These are phyloP conservation scores for Cyclina sinensis DNA, from an alignment of 1,140 invertebrate genomes.

Conservation along the genomic window DNA sequence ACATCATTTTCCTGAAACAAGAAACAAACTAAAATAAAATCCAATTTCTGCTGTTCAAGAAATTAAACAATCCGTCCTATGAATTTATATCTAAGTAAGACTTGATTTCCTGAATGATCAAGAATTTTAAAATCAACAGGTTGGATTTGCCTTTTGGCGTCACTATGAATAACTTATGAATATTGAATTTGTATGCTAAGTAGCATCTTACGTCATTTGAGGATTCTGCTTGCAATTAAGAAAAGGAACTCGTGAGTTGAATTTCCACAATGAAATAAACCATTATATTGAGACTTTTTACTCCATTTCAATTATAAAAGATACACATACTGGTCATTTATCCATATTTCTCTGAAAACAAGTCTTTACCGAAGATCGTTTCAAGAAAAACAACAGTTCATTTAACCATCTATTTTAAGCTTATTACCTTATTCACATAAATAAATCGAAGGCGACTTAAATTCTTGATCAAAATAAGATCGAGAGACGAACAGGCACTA, in stretches of 20 bases:
- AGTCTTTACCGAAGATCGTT: neutral
- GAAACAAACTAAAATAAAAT: neutral
- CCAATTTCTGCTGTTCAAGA: neutral
- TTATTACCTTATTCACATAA: constrained; percentile 22
- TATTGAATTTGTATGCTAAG: constrained; percentile 46
- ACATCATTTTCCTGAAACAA: constrained; percentile 22
- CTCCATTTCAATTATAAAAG: too few species aligned
- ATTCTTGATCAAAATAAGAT: too few species aligned
- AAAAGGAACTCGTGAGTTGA: neutral
- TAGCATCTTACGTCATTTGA: constrained; percentile 39
- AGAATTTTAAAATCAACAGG: neutral
- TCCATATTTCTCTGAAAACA: too few species aligned
- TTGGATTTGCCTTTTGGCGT: neutral
- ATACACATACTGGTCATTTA: too few species aligned
- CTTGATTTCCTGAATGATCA: too few species aligned
- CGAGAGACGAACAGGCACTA: neutral
- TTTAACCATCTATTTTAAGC: neutral
- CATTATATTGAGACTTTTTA: too few species aligned
- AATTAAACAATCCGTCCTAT: too few species aligned
- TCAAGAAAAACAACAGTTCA: neutral
- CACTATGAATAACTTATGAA: constrained; percentile 57
- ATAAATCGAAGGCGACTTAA: neutral
- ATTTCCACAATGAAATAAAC: too few species aligned
- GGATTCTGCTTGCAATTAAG: neutral
- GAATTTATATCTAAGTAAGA: too few species aligned